Percentiles rank a stretch among this genome's conserved stretches.
phyloP scores from a whole-genome alignment of 2,888 invertebrate genomes.

The Pollenia labialis region DNA sequence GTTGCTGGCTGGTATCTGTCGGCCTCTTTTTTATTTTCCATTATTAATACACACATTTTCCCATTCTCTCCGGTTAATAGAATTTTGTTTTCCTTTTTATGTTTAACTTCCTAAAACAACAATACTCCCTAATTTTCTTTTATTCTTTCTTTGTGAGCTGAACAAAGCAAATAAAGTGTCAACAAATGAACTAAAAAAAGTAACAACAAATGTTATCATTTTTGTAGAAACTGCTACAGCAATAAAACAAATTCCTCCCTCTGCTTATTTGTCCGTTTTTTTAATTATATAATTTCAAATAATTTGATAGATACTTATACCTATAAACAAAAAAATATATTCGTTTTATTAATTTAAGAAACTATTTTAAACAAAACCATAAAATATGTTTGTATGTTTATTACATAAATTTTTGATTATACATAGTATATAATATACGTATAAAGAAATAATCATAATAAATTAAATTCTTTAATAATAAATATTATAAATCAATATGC shows the following conservation, averaged over 20 bases:
- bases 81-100: constrained; percentile 28
- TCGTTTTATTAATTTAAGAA: constrained; percentile 52
- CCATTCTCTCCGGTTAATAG: constrained; percentile 43
- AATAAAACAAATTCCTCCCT: constrained; percentile 5
- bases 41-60: constrained; percentile 44
- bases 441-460: constrained; percentile 55
- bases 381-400: constrained; percentile 55
- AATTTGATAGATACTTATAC: constrained; percentile 17
- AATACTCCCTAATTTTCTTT: not conserved
- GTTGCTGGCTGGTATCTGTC: constrained; percentile 46
- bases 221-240: not conserved
- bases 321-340: constrained; percentile 30
- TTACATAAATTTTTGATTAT: constrained; percentile 59
- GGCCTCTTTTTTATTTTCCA: constrained; percentile 14
- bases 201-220: constrained; percentile 4
- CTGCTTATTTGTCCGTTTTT: constrained; percentile 30
- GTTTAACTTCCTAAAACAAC: constrained; percentile 6
- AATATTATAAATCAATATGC: constrained; percentile 47
- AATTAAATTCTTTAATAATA: constrained; percentile 64
- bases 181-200: constrained; percentile 23
- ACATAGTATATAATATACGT: constrained; percentile 58
- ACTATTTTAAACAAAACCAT: constrained; percentile 53
- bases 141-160: not conserved
- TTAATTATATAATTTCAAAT: constrained; percentile 22
- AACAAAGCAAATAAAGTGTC: constrained; percentile 41